Evolutionary conservation across 2,888 invertebrate genomes (phyloP).

Genomic region (Trilocha varians): DNA sequence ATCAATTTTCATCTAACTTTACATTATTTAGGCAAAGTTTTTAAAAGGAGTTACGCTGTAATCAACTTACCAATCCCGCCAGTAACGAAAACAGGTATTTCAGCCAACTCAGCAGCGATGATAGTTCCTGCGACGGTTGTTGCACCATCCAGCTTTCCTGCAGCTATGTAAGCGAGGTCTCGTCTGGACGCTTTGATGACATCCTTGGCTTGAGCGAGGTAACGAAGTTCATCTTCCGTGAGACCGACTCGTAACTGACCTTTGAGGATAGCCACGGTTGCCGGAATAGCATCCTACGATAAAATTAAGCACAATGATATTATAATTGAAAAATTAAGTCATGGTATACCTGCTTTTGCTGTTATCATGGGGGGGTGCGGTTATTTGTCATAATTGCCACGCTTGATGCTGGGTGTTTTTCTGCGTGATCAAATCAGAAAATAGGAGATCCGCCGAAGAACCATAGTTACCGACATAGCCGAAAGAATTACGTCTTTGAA

Average conservation of each 20-base stretch:
- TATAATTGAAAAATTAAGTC: not conserved
- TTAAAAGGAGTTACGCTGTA: not conserved
- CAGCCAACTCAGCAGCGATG: constrained; percentile 84
- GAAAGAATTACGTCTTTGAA: too few species aligned
- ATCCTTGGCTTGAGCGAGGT: constrained; percentile 72
- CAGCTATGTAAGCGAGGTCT: constrained; percentile 84
- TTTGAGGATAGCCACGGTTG: constrained; percentile 91
- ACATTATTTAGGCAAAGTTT: constrained; percentile 2
- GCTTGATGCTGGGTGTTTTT: too few species aligned
- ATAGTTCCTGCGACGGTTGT: constrained; percentile 98
- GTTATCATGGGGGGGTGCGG: too few species aligned
- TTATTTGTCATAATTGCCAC: too few species aligned
- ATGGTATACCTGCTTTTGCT: too few species aligned
- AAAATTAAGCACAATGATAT: not conserved
- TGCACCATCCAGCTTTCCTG: constrained; percentile 84
- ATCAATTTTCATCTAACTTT: too few species aligned
- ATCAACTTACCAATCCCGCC: constrained; percentile 78
- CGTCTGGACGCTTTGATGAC: constrained; percentile 89
- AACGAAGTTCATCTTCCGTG: constrained; percentile 73
- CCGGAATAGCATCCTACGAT: constrained; percentile 86
- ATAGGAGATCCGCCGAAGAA: too few species aligned
- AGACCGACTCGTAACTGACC: constrained; percentile 90
- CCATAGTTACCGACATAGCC: too few species aligned
- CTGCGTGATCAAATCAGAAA: too few species aligned
- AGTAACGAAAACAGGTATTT: constrained; percentile 94